phyloP scores from a whole-genome alignment of 2,113 vertebrate species.

The Lutjanus erythropterus region DNA sequence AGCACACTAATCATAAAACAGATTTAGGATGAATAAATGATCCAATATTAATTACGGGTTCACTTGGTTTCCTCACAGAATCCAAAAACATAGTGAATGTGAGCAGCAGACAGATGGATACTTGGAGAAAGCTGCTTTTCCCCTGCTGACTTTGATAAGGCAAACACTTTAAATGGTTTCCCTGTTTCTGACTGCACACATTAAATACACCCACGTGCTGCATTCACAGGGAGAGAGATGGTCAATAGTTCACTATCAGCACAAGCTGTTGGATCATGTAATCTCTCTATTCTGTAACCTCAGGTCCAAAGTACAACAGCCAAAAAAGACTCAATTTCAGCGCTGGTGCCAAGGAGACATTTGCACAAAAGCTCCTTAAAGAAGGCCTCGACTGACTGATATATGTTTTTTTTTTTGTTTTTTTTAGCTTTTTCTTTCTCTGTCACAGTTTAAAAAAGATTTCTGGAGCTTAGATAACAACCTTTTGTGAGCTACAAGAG shows the following conservation, averaged over 20 bases:
- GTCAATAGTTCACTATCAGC: constrained; percentile 39
- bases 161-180: constrained; percentile 16
- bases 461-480: neutral
- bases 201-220: constrained; percentile 29
- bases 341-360: neutral
- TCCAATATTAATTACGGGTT: constrained; percentile 9
- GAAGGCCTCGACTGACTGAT: neutral
- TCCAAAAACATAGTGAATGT: neutral
- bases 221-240: constrained; percentile 10
- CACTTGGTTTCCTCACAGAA: neutral
- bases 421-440: neutral
- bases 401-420: too few species aligned
- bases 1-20: neutral
- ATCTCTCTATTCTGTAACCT: constrained; percentile 24
- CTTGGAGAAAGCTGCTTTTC: neutral
- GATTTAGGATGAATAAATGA: neutral
- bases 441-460: constrained; percentile 1
- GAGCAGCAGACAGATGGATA: neutral
- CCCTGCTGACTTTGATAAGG: constrained; percentile 9
- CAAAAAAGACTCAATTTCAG: neutral
- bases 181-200: constrained; percentile 24
- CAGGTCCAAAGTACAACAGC: neutral
- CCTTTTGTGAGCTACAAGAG: constrained; percentile 2
- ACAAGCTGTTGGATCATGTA: constrained; percentile 27
- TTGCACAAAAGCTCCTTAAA: neutral